A percentile compares a stretch with the other conserved stretches of the same genome.
These are phyloP conservation scores for Seriola rivoliana DNA, from an alignment of 2,113 vertebrate species.

Conservation along the genomic window DNA sequence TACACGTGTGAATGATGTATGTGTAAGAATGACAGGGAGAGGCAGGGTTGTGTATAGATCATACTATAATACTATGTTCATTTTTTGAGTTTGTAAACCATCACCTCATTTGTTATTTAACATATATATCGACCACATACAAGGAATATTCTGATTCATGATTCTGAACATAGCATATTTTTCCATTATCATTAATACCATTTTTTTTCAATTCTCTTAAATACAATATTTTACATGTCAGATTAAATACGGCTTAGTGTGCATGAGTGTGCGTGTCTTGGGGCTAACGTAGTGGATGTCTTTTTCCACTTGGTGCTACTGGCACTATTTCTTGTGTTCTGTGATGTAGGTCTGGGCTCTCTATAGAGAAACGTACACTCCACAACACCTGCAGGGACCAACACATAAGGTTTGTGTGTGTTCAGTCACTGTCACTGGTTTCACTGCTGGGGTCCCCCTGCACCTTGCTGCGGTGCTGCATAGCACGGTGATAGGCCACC, in stretches of 20 bases:
- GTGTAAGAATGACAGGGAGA: constrained; percentile 9
- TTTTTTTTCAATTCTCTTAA: constrained; percentile 76
- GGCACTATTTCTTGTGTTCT: constrained; percentile 47
- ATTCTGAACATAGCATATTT: constrained; percentile 64
- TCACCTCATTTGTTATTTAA: constrained; percentile 55
- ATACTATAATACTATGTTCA: constrained; percentile 38
- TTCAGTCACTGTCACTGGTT: constrained; percentile 94
- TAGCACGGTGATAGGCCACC: constrained; percentile 96
- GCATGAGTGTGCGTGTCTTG: constrained; percentile 48
- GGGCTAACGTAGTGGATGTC: constrained; percentile 41
- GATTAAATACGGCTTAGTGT: constrained; percentile 77
- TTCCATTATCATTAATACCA: constrained; percentile 54
- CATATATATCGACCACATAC: constrained; percentile 57
- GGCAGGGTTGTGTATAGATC: constrained; percentile 39
- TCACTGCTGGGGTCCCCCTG: constrained; percentile 98
- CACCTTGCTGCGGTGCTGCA: constrained; percentile 99
- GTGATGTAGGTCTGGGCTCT: constrained; percentile 47
- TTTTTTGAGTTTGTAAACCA: constrained; percentile 64
- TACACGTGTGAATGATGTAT: background rate
- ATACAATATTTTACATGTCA: constrained; percentile 82
- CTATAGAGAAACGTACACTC: constrained; percentile 15
- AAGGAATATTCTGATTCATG: constrained; percentile 58
- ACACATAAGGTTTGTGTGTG: background rate
- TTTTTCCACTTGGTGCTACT: constrained; percentile 50
- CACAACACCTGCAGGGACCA: constrained; percentile 11